Percentiles rank a stretch among this genome's conserved stretches.
Conservation (phyloP, 2,888 invertebrate genomes). For the Nephrotoma flavescens region DNA sequence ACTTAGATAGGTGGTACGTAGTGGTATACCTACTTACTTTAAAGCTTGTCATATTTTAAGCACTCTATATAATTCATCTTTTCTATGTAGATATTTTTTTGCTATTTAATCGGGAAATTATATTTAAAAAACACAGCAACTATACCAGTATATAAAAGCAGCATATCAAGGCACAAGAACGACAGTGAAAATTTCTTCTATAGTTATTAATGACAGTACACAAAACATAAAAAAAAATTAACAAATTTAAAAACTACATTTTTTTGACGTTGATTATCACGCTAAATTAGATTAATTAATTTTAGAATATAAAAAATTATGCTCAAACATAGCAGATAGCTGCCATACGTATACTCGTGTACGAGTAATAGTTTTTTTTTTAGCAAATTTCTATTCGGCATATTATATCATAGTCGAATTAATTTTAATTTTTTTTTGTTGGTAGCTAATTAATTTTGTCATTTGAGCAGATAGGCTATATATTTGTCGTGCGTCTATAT, state of each 20-base stretch:
- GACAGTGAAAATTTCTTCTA: neutral
- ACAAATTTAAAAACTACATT: neutral
- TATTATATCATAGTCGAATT: neutral
- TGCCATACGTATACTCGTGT: neutral
- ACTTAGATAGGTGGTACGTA: no score
- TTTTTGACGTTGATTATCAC: neutral
- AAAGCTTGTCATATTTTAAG: no score
- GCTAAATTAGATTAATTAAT: neutral
- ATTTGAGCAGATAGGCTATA: neutral
- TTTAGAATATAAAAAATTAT: neutral
- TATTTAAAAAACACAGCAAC: neutral
- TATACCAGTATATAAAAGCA: neutral
- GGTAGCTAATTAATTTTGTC: neutral
- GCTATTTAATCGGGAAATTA: neutral
- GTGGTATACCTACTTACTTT: no score
- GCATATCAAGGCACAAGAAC: neutral
- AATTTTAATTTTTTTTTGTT: neutral
- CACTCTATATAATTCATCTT: no score
- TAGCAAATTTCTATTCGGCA: neutral
- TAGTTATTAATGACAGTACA: neutral
- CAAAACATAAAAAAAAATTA: neutral
- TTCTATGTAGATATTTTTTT: no score
- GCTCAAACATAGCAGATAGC: neutral
- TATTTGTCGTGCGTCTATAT: neutral
- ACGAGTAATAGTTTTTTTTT: neutral